Base-by-base conservation (phyloP, 2,797 vertebrate species). In the Vespertilio murinus region DNA sequence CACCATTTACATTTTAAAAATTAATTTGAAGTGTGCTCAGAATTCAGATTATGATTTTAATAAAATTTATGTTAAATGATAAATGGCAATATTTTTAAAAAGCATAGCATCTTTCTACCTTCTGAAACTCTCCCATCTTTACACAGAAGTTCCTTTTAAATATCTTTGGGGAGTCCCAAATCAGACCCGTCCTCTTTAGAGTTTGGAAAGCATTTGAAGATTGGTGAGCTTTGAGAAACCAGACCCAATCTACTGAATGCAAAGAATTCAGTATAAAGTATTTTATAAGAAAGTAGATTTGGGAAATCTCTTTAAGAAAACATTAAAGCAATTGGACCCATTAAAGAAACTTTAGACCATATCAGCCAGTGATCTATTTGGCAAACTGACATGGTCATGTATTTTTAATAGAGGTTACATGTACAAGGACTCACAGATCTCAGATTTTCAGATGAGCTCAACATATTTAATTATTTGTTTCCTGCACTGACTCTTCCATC, bases 391-490 rank as follows among this genome's bases (percentile, higher is more conserved):
- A 56, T 75, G 38, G 70, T 93, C 25, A 30, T 85, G 20, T 79
- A 93, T 74, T 95, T 94, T 94, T 94, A 79, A 94, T 6, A 16
- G 81, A 84, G 22, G 22, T 23, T 83, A 17, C 84, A 81, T 42
- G 10, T 22, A 75, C 49, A 90, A 83, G 8, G 38, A 35, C 77
- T 79, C 69, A 54, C 13, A 61, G 85, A 91, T 93, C 87, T 82
- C 54, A 4, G 11, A 47, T 96, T 82, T 88, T 93, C 38, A 49
- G 78, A 92, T 83, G 49, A 93, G 33, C 22, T 33, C 40, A 33
- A 20, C n/a, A 20, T 23, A 49, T 81, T 79, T 88, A 49, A 67
- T 92, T 90, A 38, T 83, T 73, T 5, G 22, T 91, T 86, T 92
- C 77, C 35, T 85, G 11, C 12, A 11, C 67, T 70, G 42, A 61